Conservation (phyloP, 2,113 vertebrate species). For the Rhinolophus sinicus region DNA sequence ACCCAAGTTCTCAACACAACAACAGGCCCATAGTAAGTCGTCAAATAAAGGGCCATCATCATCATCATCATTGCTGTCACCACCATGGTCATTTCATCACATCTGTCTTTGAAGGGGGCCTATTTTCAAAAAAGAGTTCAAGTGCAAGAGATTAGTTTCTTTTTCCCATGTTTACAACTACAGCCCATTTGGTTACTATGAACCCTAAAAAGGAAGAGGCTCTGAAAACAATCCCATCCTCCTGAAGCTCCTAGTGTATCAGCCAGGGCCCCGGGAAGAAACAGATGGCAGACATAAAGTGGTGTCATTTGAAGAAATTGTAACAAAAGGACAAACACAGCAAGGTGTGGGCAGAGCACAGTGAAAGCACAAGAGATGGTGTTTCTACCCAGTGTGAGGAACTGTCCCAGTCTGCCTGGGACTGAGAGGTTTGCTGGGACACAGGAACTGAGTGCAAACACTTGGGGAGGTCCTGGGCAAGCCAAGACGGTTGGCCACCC, state of each 20-base stretch:
- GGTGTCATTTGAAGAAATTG: not conserved
- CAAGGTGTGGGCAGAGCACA: not conserved
- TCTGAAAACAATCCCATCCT: not conserved
- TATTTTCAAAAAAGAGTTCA: not conserved
- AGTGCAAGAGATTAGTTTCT: not conserved
- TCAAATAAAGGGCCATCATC: not conserved
- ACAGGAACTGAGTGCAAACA: not conserved
- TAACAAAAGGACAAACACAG: not conserved
- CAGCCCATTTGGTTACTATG: not conserved
- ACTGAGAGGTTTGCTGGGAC: not conserved
- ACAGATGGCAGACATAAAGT: not conserved
- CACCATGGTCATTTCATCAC: not conserved
- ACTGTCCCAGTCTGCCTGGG: not conserved
- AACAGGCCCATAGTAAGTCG: not conserved
- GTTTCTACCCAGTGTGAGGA: not conserved
- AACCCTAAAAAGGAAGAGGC: not conserved
- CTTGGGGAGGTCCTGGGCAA: not conserved
- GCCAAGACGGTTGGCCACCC: not conserved
- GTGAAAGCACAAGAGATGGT: not conserved
- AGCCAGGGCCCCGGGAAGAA: not conserved
- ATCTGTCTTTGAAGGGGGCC: not conserved
- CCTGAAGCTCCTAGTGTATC: not conserved
- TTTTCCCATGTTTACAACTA: not conserved
- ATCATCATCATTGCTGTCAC: not conserved
- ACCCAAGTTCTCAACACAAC: not conserved